Evolutionary conservation across 2,797 vertebrate species (phyloP), one percentile per base, ranked within the genome.

Genomic region (Notoglanidium macrostoma): DNA sequence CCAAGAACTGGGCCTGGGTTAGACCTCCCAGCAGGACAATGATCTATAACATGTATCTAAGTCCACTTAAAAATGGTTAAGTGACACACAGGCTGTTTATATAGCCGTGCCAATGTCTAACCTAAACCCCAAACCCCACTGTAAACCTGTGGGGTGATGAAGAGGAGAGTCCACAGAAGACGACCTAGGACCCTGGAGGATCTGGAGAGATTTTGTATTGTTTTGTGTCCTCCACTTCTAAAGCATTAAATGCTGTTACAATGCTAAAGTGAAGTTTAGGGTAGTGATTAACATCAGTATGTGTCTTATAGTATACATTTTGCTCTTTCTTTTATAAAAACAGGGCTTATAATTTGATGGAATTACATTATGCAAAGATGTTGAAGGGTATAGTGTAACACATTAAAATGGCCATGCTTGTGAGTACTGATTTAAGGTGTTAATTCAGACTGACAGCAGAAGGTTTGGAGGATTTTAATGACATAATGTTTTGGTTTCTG

Each of bases 401-500:
- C 29, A 73, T 54, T 19, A 65, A 1, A 10, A 2, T 21, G 63
- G 17, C 11, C 12, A 5, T 87, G 63, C 80, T 87, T 57, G 72
- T 85, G 84, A 46, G 32, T 23, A 55, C 35, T 65, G 5, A n/a
- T 59, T 46, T 63, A 10, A 29, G 26, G 12, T 40, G 11, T 87
- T 49, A 65, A 74, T 85, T 88, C 86, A 87, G 79, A 63, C 86
- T 40, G 76, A 80, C 59, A 89, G 68, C 40, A 80, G 63, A 72
- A 46, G 46, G 79, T 90, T 89, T 82, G 6, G 15, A 90, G 85
- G 14, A 77, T 83, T 88, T 91, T 83, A 89, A 92, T 90, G 11
- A 87, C 91, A 86, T 78, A 54, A 89, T 61, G 74, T 1, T 55
- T 59, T 59, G 77, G 2, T n/a, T 49, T 65, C 12, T 63, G 57